Evolutionary conservation across 1,140 invertebrate genomes (phyloP).

Genomic region (Trichonephila clavipes): DNA sequence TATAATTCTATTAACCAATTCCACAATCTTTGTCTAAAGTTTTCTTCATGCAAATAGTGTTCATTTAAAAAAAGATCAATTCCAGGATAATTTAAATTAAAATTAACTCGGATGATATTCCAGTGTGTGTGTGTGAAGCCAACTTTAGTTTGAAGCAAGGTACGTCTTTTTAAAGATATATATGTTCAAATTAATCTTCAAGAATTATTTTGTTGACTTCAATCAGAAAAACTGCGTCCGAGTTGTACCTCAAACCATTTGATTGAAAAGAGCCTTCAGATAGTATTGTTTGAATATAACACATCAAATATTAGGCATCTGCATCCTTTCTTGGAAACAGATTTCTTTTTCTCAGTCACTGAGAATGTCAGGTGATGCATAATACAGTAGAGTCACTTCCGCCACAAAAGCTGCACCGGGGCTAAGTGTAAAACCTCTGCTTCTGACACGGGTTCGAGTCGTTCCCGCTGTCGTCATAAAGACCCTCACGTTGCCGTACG

Average conservation of each 20-base stretch:
- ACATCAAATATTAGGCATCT: background rate
- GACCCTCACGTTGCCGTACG: slow-evolving; percentile 14
- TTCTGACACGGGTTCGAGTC: slow-evolving; percentile 38
- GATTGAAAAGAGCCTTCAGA: background rate
- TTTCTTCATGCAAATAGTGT: too few species aligned
- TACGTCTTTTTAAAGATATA: background rate
- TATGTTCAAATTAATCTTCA: background rate
- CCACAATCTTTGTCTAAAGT: too few species aligned
- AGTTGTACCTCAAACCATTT: background rate
- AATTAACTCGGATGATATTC: too few species aligned
- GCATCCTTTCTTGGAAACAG: background rate
- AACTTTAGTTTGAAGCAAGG: background rate
- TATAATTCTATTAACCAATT: too few species aligned
- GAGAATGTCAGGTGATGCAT: background rate
- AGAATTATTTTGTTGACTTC: background rate
- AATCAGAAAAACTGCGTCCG: background rate
- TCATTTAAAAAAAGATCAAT: too few species aligned
- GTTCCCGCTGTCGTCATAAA: background rate
- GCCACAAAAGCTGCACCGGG: slow-evolving; percentile 66
- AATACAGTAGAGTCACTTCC: slow-evolving; percentile 27
- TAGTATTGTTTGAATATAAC: background rate
- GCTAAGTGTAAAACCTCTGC: slow-evolving; percentile 19
- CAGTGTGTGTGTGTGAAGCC: too few species aligned
- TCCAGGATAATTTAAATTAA: too few species aligned
- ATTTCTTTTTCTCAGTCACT: background rate